These are phyloP conservation scores for Olivierus martensii DNA, from an alignment of 1,140 invertebrate genomes.

Conservation along the genomic window DNA sequence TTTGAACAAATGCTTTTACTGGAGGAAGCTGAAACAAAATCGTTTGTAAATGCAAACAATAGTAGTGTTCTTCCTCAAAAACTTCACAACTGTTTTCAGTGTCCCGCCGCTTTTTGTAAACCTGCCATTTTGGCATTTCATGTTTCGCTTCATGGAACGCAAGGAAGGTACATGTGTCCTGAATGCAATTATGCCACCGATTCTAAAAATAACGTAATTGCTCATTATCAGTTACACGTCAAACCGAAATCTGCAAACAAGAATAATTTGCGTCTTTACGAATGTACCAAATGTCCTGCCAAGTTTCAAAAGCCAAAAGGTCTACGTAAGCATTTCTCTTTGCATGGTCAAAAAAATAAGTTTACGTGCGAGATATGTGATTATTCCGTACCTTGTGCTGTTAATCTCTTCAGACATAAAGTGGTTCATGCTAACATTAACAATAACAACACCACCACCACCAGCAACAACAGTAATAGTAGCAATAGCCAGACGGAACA, in stretches of 20 bases:
- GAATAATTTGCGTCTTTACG: background rate
- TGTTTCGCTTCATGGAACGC: slow-evolving; percentile 48
- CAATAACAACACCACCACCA: no score
- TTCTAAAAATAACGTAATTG: slow-evolving; percentile 54
- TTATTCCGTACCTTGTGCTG: slow-evolving; percentile 72
- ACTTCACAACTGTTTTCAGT: slow-evolving; percentile 13
- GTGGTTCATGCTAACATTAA: slow-evolving; percentile 45
- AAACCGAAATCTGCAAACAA: slow-evolving; percentile 1
- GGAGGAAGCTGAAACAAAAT: slow-evolving; percentile 9
- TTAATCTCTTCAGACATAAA: slow-evolving; percentile 64
- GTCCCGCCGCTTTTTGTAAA: slow-evolving; percentile 17
- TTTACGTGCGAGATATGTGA: slow-evolving; percentile 72
- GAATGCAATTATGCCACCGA: slow-evolving; percentile 69
- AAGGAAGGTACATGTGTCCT: slow-evolving; percentile 54
- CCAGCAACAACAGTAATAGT: no score
- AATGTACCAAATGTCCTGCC: slow-evolving; percentile 66
- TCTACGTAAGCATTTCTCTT: slow-evolving; percentile 62
- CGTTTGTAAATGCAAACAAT: background rate
- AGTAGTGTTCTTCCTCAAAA: background rate
- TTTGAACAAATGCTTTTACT: slow-evolving; percentile 7
- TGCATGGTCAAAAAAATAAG: slow-evolving; percentile 68
- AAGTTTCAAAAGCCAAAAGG: slow-evolving; percentile 72
- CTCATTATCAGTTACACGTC: slow-evolving; percentile 49
- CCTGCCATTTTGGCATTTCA: slow-evolving; percentile 53
- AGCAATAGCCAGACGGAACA: no score